Conservation (phyloP, 2,113 vertebrate species). For the Colius striatus region DNA sequence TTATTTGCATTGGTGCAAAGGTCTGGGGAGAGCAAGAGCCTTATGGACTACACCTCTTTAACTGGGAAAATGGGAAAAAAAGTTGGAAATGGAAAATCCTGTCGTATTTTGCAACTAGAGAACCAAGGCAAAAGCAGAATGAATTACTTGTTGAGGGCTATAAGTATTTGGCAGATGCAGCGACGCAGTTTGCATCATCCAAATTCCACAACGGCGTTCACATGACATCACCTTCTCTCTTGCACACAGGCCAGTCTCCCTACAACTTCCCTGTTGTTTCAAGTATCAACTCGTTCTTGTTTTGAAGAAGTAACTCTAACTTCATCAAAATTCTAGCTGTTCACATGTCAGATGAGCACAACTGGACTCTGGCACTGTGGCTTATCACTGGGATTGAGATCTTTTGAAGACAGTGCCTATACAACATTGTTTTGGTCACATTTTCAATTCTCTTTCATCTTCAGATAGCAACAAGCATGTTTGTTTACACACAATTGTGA, state of each 20-base stretch:
- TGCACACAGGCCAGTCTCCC: not conserved
- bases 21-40: not conserved
- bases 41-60: not conserved
- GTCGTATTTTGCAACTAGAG: not conserved
- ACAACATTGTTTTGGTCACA: not conserved
- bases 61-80: not conserved
- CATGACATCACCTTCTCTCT: not conserved
- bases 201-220: not conserved
- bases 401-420: accelerated
- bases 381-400: not conserved
- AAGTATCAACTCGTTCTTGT: not conserved
- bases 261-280: not conserved
- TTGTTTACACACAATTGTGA: not conserved
- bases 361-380: not conserved
- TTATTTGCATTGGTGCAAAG: not conserved
- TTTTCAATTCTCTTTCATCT: not conserved
- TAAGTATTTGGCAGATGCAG: not conserved
- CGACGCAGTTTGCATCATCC: not conserved
- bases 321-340: not conserved
- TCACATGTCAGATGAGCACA: not conserved
- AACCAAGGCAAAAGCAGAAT: not conserved
- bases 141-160: not conserved
- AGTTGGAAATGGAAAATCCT: not conserved
- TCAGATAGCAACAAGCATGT: accelerated
- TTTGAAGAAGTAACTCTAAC: not conserved